These are phyloP conservation scores for Glandiceps talaboti DNA, from an alignment of 53 echinoderm and acorn worm genomes.

Conservation along the genomic window DNA sequence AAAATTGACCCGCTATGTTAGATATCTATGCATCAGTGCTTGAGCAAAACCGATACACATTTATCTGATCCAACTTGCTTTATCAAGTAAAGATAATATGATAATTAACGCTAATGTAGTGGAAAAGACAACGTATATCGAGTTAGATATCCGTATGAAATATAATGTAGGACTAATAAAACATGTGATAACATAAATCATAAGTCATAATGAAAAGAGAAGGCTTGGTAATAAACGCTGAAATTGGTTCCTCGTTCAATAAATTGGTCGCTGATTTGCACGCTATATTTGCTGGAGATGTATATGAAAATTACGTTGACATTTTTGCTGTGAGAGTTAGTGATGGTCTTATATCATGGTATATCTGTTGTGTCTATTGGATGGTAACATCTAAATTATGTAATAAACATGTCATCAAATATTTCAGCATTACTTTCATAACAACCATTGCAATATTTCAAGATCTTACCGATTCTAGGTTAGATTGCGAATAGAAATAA, in stretches of 20 bases:
- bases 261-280: neutral
- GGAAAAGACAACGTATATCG: neutral
- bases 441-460: too few relatives aligned
- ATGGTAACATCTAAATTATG: too few relatives aligned
- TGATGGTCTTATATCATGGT: too few relatives aligned
- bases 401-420: too few relatives aligned
- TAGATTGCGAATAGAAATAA: too few relatives aligned
- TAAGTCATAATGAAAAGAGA: neutral
- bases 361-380: too few relatives aligned
- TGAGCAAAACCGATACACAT: neutral
- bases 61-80: neutral
- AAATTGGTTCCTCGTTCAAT: neutral
- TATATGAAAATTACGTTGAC: too few relatives aligned
- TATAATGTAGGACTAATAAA: neutral
- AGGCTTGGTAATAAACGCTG: neutral
- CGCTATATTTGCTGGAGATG: neutral
- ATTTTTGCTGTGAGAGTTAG: too few relatives aligned
- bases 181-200: neutral
- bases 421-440: too few relatives aligned
- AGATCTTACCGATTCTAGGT: too few relatives aligned
- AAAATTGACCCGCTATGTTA: neutral
- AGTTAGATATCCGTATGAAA: neutral
- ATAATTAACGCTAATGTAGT: neutral
- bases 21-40: neutral
- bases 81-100: neutral